Conservation (phyloP, 2,888 invertebrate genomes). For the Macrophya annulata region DNA sequence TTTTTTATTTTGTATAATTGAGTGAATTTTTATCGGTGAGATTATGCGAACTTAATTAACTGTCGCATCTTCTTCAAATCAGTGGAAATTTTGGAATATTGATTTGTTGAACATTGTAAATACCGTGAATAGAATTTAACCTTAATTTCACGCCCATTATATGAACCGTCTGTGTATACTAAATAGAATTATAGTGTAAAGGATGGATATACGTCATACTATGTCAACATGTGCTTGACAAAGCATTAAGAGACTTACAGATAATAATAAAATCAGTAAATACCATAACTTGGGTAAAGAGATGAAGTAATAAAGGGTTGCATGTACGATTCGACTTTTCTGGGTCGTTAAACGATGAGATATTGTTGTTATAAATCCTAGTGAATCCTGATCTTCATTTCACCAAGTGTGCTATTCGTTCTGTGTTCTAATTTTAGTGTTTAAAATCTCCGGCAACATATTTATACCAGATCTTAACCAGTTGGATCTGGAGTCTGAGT, state of each 20-base stretch:
- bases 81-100: neutral
- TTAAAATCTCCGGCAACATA: neutral
- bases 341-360: neutral
- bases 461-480: neutral
- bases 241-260: neutral
- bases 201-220: neutral
- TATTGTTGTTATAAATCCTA: neutral
- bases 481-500: conserved; percentile 16
- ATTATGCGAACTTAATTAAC: neutral
- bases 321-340: neutral
- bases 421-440: conserved; percentile 4
- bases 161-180: neutral
- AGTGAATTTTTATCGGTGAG: neutral
- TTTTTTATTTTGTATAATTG: neutral
- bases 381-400: neutral
- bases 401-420: conserved; percentile 4
- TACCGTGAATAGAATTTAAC: neutral
- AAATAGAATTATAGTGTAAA: conserved; percentile 15
- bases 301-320: conserved; percentile 1
- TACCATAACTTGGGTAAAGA: neutral
- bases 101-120: neutral
- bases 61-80: neutral
- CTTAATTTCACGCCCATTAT: neutral
- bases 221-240: conserved; percentile 14
- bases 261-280: neutral